Percentiles rank a stretch among this genome's conserved stretches.
Evolutionary conservation across 2,113 vertebrate species (phyloP).

Genomic region (Grantiella picta): DNA sequence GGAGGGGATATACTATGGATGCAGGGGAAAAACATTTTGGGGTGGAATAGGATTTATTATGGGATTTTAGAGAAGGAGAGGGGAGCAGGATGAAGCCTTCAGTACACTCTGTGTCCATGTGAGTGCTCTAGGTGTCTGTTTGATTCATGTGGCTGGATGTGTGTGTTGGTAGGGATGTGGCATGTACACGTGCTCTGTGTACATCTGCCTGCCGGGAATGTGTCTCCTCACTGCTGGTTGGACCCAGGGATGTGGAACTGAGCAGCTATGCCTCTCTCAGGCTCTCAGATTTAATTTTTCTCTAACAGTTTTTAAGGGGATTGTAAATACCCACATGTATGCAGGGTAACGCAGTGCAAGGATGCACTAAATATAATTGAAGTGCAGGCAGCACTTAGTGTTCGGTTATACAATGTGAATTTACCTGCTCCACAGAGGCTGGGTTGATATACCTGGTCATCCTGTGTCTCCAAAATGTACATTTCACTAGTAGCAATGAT

Average conservation of each 20-base stretch:
- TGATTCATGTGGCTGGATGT: background rate
- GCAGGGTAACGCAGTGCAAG: background rate
- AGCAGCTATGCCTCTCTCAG: background rate
- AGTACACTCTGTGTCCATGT: too few relatives aligned
- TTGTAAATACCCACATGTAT: background rate
- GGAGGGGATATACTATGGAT: background rate
- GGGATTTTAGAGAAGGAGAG: background rate
- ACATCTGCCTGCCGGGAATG: background rate
- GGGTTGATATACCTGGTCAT: background rate
- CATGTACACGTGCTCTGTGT: background rate
- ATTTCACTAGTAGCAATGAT: background rate
- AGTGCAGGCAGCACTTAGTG: background rate
- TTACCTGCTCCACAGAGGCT: background rate
- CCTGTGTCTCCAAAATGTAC: background rate
- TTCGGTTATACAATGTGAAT: background rate
- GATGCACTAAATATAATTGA: background rate
- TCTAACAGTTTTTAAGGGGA: background rate
- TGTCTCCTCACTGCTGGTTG: background rate
- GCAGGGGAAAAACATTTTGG: background rate
- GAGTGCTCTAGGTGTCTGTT: background rate
- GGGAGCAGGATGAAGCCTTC: background rate
- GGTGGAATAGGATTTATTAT: background rate
- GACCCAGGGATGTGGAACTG: rapidly evolving
- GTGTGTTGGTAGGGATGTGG: rapidly evolving
- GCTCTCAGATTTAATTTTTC: background rate